A percentile compares a stretch with the other conserved stretches of the same genome.
Evolutionary conservation across 2,888 invertebrate genomes (phyloP).

Genomic region (Cheiracanthium punctorium): DNA sequence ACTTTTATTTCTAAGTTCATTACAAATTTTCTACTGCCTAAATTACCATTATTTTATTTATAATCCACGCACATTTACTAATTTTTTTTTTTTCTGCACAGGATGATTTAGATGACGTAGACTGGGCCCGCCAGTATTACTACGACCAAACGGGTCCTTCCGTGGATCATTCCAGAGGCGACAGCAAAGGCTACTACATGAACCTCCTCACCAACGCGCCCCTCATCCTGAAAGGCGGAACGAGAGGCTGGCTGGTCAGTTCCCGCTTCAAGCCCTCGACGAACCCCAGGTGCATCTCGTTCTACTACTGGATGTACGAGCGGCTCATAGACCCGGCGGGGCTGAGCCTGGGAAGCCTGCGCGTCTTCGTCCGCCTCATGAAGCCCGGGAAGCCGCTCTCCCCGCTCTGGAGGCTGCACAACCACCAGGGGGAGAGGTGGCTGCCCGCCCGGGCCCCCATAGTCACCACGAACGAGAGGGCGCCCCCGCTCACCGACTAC

Average conservation of each 20-base stretch:
- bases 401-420: slow-evolving; percentile 71
- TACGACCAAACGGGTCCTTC: slow-evolving; percentile 71
- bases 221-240: slow-evolving; percentile 42
- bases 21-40: too few species aligned
- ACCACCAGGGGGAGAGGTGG: slow-evolving; percentile 78
- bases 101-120: slow-evolving; percentile 72
- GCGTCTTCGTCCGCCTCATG: slow-evolving; percentile 73
- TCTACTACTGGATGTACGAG: slow-evolving; percentile 80
- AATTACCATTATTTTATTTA: too few species aligned
- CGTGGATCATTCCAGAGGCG: slow-evolving; percentile 71
- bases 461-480: slow-evolving; percentile 36
- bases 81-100: neutral
- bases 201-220: slow-evolving; percentile 45
- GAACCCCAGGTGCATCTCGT: slow-evolving; percentile 76
- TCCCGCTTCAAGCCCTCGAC: slow-evolving; percentile 70
- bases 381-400: slow-evolving; percentile 54
- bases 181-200: slow-evolving; percentile 65
- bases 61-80: neutral
- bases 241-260: slow-evolving; percentile 76
- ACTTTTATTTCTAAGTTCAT: too few species aligned
- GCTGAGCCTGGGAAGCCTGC: slow-evolving; percentile 78
- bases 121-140: slow-evolving; percentile 72
- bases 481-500: slow-evolving; percentile 58
- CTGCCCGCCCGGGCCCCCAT: slow-evolving; percentile 71
- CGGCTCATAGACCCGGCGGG: slow-evolving; percentile 80